Evolutionary conservation across 1,140 invertebrate genomes (phyloP), one percentile per base, ranked within the genome.

Genomic region (Oncopeltus fasciatus): DNA sequence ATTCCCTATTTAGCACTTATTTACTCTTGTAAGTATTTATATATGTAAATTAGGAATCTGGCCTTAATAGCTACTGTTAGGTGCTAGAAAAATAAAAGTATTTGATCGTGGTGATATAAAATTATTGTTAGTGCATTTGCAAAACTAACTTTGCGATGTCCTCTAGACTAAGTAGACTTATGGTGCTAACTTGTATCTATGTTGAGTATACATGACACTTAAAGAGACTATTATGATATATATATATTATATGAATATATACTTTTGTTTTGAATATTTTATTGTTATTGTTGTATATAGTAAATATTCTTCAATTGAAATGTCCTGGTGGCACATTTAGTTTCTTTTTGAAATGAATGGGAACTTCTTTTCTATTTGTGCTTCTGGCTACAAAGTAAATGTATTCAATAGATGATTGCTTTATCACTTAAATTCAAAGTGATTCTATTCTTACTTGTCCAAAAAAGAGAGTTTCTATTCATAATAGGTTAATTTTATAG

Each of bases 11-110:
- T 26, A 24, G 49, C 26, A 53, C 49, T 53, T 53, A 53, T 53
- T 16, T 53, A 53, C 26, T 53, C 49, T 53, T 24, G 24, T 24
- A 14, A 53, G 21, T 53, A 24, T 14, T 53, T 53, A 53, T 24
- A 24, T 53, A 53, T 53, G 16, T 53, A 18, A 53, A 53, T 27
- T 24, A 24, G 20, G 26, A 53, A 8, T 53, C 49, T 53, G 49
- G 49, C 49, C 49, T 53, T 53, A 53, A 21, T 53, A 53, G 24
- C 49, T 53, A 26, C 21, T 53, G 24, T 53, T 53, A 53, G 49
- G 49, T 24, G 49, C 49, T 53, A 53, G 49, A 53, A 38, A 8
- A 14, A 38, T 8, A 24, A 9, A 24, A 24, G 18, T 8, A 53
- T 24, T n/a, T 18, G 49, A 53, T 53, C 49, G 14, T 24, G 24